Conservation (phyloP, 2,888 invertebrate species). For the Lingula anatina region DNA sequence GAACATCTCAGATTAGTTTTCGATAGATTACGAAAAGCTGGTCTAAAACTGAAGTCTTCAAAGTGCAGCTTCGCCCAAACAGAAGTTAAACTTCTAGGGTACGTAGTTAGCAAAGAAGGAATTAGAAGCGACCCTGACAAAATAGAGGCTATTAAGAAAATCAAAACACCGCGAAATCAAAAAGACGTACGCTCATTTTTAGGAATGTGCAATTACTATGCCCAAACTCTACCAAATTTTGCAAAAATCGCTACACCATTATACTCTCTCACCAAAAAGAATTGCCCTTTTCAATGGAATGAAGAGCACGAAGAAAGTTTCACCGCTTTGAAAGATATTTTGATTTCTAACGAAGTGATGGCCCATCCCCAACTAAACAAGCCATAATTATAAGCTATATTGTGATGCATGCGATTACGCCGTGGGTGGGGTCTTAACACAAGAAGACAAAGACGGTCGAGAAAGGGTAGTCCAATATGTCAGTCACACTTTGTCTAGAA, state of each 20-base stretch:
- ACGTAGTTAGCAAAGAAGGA: constrained; percentile 7
- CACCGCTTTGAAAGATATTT: constrained; percentile 6
- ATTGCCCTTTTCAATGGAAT: constrained; percentile 11
- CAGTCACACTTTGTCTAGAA: no score
- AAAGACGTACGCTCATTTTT: constrained; percentile 13
- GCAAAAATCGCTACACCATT: constrained; percentile 12
- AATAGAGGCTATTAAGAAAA: constrained; percentile 7
- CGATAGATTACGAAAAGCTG: constrained; percentile 5
- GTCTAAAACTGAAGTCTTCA: constrained; percentile 10
- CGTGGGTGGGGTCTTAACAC: constrained; percentile 1
- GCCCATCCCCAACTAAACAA: constrained; percentile 7
- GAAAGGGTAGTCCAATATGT: no score
- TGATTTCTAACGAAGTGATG: constrained; percentile 5
- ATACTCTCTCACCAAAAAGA: constrained; percentile 10
- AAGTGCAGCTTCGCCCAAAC: constrained; percentile 12
- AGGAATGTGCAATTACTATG: constrained; percentile 15
- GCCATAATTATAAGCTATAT: constrained; percentile 11
- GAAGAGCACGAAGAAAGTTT: constrained; percentile 7
- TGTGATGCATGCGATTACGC: constrained; percentile 7
- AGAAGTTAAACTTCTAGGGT: constrained; percentile 9
- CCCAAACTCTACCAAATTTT: constrained; percentile 14
- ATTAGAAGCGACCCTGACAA: constrained; percentile 10
- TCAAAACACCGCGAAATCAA: constrained; percentile 9
- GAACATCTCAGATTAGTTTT: constrained; percentile 9
- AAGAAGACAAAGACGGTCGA: no score